Base-by-base conservation (phyloP, 2,888 invertebrate genomes). In the Drosophila anomalata region DNA sequence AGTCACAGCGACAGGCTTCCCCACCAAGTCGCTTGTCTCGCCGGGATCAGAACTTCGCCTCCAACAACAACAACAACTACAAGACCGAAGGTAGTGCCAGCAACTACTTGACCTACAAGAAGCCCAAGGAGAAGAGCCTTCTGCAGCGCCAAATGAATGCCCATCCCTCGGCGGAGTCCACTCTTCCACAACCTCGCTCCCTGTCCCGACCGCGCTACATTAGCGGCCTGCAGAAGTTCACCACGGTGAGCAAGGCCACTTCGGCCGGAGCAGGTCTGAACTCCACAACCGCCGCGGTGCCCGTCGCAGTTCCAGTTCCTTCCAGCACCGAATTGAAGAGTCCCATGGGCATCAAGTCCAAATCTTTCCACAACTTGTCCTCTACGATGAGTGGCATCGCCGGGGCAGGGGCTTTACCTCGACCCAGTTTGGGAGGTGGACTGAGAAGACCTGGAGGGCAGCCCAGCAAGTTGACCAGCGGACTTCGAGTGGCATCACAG, bases 321-420 rank as follows among this genome's bases (percentile, higher is more conserved):
- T 36, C 77, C 26, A 53, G 55, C 33, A 68, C 55, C 9, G 90
- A 90, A 36, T 69, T 91, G 2, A 91, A 91, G 63, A 91, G 91
- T 74, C 91, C 92, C 4, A 91, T 92, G 91, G 92, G 92, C 46
- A 89, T 89, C 17, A 92, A 92, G 79, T 91, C 92, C 6, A 92
- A 92, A 67, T 92, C 92, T 22, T 91, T 91, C 85, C 91, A 91
- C 66, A 92, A 92, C 74, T 76, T 92, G 63, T 85, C 89, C 60
- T 87, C 88, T 57, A 88, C 89, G 54, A 69, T 86, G 29, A 80
- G 77, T 14, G 82, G 77, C 48, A 71, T 57, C 59, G 66, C 22
- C n/a, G 39, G 42, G 9, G 12, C 52, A 0, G 41, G 17, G 9
- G 41, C 20, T 1, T 22, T 67, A 14, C 50, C 77, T 3, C 75